Conservation (phyloP, 2,797 vertebrate genomes). For the Ciconia nigra region DNA sequence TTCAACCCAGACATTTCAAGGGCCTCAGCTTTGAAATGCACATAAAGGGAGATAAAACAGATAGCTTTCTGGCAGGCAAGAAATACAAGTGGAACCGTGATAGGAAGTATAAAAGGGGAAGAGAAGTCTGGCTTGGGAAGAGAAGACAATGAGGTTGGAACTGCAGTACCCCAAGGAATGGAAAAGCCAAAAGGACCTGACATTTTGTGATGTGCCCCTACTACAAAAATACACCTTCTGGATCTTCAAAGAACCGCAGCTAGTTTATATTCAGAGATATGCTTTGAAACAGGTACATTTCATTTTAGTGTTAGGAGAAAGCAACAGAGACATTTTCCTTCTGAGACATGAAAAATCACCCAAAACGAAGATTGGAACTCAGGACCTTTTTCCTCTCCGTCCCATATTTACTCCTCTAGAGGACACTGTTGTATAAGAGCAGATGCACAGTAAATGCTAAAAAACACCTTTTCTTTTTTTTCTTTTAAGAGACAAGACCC, state of each 20-base stretch:
- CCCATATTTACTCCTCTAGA: background rate
- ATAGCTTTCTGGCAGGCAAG: background rate
- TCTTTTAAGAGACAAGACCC: background rate
- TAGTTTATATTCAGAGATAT: background rate
- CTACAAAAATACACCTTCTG: background rate
- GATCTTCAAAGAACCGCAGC: background rate
- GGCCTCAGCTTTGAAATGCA: background rate
- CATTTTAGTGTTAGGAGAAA: background rate
- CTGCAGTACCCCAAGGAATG: background rate
- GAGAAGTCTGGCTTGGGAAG: background rate
- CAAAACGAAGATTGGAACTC: background rate
- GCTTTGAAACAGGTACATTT: background rate
- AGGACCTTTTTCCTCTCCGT: background rate
- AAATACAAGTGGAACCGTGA: background rate
- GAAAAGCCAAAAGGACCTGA: background rate
- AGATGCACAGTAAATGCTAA: conserved; percentile 2
- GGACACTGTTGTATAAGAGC: conserved; percentile 11
- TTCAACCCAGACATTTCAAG: conserved; percentile 1
- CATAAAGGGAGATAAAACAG: background rate
- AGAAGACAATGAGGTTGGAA: background rate
- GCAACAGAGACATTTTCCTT: background rate
- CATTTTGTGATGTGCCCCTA: background rate
- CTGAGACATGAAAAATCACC: background rate
- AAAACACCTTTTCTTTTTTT: background rate
- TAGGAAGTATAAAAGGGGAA: background rate